Percentiles rank a stretch among this genome's conserved stretches.
phyloP scores from a whole-genome alignment of 2,888 invertebrate species.

The Phragmatobia fuliginosa region DNA sequence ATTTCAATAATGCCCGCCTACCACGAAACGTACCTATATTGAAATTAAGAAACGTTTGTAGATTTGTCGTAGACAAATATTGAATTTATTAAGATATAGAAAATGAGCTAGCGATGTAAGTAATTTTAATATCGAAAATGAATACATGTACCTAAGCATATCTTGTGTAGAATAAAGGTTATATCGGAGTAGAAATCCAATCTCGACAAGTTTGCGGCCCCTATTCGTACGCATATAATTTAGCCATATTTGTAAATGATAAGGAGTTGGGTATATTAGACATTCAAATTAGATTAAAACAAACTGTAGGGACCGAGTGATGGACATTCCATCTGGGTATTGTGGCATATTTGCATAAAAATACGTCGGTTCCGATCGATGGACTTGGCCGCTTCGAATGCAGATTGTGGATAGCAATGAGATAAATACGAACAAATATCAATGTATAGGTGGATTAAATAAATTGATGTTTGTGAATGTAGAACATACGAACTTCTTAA shows the following conservation, averaged over 20 bases:
- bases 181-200: constrained; percentile 20
- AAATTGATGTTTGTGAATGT: constrained; percentile 47
- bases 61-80: constrained; percentile 56
- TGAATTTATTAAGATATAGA: constrained; percentile 48
- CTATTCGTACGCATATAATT: constrained; percentile 56
- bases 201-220: constrained; percentile 28
- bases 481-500: neutral
- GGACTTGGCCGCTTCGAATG: constrained; percentile 71
- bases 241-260: constrained; percentile 64
- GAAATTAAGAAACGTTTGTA: constrained; percentile 63
- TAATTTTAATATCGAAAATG: constrained; percentile 23
- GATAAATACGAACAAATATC: constrained; percentile 63
- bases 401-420: constrained; percentile 73
- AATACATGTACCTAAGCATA: constrained; percentile 12
- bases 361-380: constrained; percentile 61
- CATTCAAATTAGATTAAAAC: constrained; percentile 82
- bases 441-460: constrained; percentile 57
- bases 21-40: constrained; percentile 64
- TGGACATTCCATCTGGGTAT: constrained; percentile 80
- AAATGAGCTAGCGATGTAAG: constrained; percentile 23
- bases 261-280: constrained; percentile 70
- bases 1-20: constrained; percentile 71
- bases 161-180: constrained; percentile 15
- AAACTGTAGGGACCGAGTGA: constrained; percentile 70
- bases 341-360: constrained; percentile 81